Base-by-base conservation (phyloP, 1,140 invertebrate species). In the Drosophila equinoxialis region DNA sequence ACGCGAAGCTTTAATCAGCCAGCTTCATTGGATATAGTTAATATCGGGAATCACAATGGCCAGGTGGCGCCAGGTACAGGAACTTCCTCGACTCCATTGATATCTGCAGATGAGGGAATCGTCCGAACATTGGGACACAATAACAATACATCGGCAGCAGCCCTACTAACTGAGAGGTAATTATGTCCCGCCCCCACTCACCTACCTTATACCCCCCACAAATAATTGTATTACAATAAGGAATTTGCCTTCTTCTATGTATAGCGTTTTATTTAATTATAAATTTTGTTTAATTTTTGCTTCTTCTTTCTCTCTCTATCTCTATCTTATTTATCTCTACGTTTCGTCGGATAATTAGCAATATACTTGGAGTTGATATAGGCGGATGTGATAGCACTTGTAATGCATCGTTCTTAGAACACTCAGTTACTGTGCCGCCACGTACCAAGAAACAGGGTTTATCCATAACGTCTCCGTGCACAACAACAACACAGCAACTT, bases 371-470 rank as follows among this genome's bases (percentile, higher is more conserved):
- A 54, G 7, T 35, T 54, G 64, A 65, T 57, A 10, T 39, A 41
- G 37, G 35, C 23, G 64, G 66, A 58, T 30, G 42, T 30, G 51
- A 68, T 41, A 71, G 69, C 62, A 72, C 68, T 71, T 68, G 74
- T 59, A 79, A 73, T 68, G 72, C 77, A 30, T 79, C 77, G 63
- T 45, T 73, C 45, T 79, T 73, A 13, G 77, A 79, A 67, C 64
- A 65, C 48, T 79, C 77, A 2, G 59, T 79, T 20, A 48, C 65
- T 23, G 73, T 79, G 42, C 77, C 77, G 39, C 77, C 77, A 41
- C 77, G 77, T 64, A 69, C 69, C 30, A 79, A 79, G 59, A 79
- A 79, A 41, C 69, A 62, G 26, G 54, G 60, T 48, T 62, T 65
- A 41, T 45, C 60, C 3, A 20, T 64, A 51, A 57, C 39, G 26